Evolutionary conservation across 2,888 invertebrate genomes (phyloP).

Genomic region (Chymomyza procnemis): DNA sequence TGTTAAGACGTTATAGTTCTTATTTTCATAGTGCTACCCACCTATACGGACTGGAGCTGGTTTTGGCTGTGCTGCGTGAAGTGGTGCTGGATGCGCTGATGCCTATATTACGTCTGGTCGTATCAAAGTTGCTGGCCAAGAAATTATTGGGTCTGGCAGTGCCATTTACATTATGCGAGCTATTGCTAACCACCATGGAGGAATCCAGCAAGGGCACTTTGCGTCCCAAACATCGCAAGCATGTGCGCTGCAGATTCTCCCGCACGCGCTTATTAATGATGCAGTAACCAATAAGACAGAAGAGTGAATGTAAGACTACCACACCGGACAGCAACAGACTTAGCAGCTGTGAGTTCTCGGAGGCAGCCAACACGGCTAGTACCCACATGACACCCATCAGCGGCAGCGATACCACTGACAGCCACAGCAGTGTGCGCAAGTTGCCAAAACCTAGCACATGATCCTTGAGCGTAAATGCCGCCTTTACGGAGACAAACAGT

Average conservation of each 20-base stretch:
- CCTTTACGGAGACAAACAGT: constrained; percentile 90
- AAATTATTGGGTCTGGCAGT: constrained; percentile 73
- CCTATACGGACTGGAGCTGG: constrained; percentile 95
- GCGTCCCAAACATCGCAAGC: constrained; percentile 88
- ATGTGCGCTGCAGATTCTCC: constrained; percentile 82
- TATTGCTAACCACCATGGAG: constrained; percentile 85
- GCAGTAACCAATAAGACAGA: constrained; percentile 91
- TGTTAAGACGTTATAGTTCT: constrained; percentile 1
- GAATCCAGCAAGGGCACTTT: constrained; percentile 89
- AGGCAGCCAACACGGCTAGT: constrained; percentile 87
- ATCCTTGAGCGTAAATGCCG: constrained; percentile 93
- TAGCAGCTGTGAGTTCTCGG: constrained; percentile 85
- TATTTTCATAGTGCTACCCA: constrained; percentile 75
- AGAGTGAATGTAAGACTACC: constrained; percentile 88
- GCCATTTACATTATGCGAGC: constrained; percentile 86
- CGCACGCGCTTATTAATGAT: constrained; percentile 91
- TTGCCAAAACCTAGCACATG: constrained; percentile 93
- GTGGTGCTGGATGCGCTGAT: constrained; percentile 97
- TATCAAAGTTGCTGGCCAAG: constrained; percentile 79
- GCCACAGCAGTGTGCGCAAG: constrained; percentile 89
- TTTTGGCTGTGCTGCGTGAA: constrained; percentile 95
- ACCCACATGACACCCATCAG: constrained; percentile 93
- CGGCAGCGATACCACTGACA: constrained; percentile 91
- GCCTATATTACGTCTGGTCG: constrained; percentile 88
- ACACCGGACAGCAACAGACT: constrained; percentile 88